These are phyloP conservation scores for Panurus biarmicus DNA, from an alignment of 2,113 vertebrate species.

Conservation along the genomic window DNA sequence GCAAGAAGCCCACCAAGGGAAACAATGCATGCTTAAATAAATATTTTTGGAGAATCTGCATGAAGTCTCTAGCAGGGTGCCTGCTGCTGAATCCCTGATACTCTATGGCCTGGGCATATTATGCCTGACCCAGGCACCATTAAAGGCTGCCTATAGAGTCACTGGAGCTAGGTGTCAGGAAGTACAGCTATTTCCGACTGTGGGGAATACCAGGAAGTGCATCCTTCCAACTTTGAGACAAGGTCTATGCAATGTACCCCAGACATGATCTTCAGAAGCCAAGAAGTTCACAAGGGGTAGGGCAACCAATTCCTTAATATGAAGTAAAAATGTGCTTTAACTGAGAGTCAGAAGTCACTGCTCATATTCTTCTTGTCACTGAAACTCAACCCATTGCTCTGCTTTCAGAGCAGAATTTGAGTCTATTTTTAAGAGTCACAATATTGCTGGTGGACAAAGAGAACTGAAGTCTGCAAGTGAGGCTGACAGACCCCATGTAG, in stretches of 20 bases:
- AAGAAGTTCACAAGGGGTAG: background rate
- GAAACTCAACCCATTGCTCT: background rate
- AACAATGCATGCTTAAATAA: background rate
- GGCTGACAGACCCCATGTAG: background rate
- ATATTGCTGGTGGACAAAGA: background rate
- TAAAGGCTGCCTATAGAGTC: background rate
- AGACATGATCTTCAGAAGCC: background rate
- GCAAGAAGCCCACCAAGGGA: background rate
- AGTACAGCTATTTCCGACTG: background rate
- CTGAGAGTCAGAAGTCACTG: background rate
- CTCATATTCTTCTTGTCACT: background rate
- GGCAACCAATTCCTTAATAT: background rate
- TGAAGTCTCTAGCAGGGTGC: background rate
- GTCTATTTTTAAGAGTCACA: background rate
- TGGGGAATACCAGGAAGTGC: background rate
- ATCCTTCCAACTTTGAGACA: background rate
- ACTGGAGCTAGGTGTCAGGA: background rate
- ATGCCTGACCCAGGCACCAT: background rate
- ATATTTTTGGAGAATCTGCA: background rate
- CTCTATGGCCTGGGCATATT: background rate
- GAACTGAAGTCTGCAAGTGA: background rate
- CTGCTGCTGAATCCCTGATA: background rate
- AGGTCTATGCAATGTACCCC: background rate
- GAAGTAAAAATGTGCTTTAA: background rate
- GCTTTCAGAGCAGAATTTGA: background rate